Conservation (phyloP, 1,140 invertebrate genomes). For the Drosophila trapezifrons region DNA sequence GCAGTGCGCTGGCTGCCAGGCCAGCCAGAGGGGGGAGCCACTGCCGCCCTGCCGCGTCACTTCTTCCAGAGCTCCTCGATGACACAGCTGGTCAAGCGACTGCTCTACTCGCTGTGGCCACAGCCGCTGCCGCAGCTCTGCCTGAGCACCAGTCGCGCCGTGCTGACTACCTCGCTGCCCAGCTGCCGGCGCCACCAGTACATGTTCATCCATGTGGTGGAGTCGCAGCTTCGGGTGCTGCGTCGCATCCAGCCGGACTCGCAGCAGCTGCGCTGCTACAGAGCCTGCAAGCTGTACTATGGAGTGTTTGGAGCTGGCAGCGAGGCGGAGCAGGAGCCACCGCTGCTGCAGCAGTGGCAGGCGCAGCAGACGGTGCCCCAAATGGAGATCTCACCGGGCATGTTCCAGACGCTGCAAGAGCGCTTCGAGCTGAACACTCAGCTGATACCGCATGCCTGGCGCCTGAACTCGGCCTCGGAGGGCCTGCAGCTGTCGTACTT, state of each 20-base stretch:
- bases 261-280: conserved; percentile 31
- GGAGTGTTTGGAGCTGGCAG: conserved; percentile 22
- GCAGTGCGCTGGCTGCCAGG: conserved; percentile 36
- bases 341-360: conserved; percentile 47
- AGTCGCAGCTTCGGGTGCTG: conserved; percentile 60
- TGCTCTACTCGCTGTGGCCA: conserved; percentile 51
- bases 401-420: conserved; percentile 43
- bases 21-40: too few relatives aligned
- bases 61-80: conserved; percentile 53
- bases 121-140: conserved; percentile 29
- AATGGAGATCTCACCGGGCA: conserved; percentile 59
- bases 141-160: conserved; percentile 38
- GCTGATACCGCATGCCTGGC: conserved; percentile 45
- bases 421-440: conserved; percentile 27
- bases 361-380: conserved; percentile 51
- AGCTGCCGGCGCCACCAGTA: conserved; percentile 49
- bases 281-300: conserved; percentile 61
- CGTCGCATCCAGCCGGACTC: conserved; percentile 27
- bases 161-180: conserved; percentile 53
- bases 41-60: conserved; percentile 11
- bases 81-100: conserved; percentile 52
- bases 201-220: conserved; percentile 69
- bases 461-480: conserved; percentile 38
- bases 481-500: conserved; percentile 58
- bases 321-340: not conserved